A percentile compares a stretch with the other conserved stretches of the same genome.
Evolutionary conservation across 2,888 invertebrate genomes (phyloP).

Genomic region (Melinaea marsaeus): DNA sequence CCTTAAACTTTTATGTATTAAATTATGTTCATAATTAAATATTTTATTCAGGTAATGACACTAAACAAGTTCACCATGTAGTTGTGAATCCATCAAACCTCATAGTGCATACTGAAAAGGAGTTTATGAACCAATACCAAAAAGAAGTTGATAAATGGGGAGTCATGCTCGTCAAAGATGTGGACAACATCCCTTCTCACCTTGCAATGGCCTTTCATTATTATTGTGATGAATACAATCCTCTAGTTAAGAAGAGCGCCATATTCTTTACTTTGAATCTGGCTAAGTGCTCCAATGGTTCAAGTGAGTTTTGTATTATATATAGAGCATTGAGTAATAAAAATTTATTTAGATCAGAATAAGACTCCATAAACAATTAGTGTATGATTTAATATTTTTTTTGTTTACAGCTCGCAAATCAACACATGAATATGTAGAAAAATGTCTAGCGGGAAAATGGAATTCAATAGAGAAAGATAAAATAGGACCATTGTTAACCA

Average conservation of each 20-base stretch:
- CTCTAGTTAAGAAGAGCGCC: conserved; percentile 62
- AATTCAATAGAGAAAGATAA: conserved; percentile 51
- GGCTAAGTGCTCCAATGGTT: conserved; percentile 47
- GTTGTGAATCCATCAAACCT: conserved; percentile 50
- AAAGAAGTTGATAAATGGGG: conserved; percentile 52
- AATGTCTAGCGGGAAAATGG: conserved; percentile 65
- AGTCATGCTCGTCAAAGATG: conserved; percentile 60
- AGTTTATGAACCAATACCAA: conserved; percentile 54
- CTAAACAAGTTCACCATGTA: conserved; percentile 44
- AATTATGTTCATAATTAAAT: neutral
- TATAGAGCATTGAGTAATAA: too few relatives aligned
- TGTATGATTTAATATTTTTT: neutral
- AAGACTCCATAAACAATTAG: too few relatives aligned
- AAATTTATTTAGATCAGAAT: too few relatives aligned
- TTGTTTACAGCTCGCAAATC: conserved; percentile 48
- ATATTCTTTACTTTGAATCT: conserved; percentile 68
- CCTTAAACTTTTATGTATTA: neutral
- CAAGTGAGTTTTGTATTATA: conserved; percentile 40
- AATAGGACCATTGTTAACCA: conserved; percentile 58
- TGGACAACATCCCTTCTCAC: conserved; percentile 57
- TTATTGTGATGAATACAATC: conserved; percentile 71
- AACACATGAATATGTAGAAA: conserved; percentile 55
- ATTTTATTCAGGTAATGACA: conserved; percentile 54
- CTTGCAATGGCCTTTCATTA: conserved; percentile 74
- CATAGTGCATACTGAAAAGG: conserved; percentile 50